Evolutionary conservation across 2,888 invertebrate genomes (phyloP).

Genomic region (Acleris sparsana): DNA sequence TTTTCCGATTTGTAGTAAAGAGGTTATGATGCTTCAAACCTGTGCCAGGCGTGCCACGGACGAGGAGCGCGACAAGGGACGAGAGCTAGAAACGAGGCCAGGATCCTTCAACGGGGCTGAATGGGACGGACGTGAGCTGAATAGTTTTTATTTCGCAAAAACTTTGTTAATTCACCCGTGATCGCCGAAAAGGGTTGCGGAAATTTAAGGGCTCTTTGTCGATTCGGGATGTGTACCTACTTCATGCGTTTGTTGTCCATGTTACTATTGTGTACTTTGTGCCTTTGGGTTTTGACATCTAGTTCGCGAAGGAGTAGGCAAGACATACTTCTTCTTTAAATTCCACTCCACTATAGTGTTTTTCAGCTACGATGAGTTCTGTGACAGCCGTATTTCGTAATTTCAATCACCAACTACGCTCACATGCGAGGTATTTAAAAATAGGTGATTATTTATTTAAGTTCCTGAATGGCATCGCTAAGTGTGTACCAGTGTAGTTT

Average conservation of each 20-base stretch:
- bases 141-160: conserved; percentile 28
- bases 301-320: no score
- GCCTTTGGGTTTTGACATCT: not conserved
- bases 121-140: conserved; percentile 30
- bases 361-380: no score
- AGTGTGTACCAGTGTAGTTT: no score
- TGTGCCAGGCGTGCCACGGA: conserved; percentile 23
- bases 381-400: no score
- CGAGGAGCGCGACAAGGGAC: conserved; percentile 11
- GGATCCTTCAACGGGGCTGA: conserved; percentile 28
- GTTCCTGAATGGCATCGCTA: no score
- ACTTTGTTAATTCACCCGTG: conserved; percentile 27
- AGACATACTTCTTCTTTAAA: no score
- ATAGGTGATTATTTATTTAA: no score
- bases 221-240: conserved; percentile 7
- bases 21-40: conserved; percentile 23
- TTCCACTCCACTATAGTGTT: no score
- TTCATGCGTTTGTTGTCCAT: conserved; percentile 25
- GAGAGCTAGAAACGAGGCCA: conserved; percentile 31
- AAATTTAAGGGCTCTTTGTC: conserved; percentile 18
- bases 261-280: conserved; percentile 2
- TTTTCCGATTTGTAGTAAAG: conserved; percentile 3
- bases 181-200: conserved; percentile 26
- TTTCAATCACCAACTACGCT: no score
- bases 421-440: no score